A percentile compares a stretch with the other conserved stretches of the same genome.
Evolutionary conservation across 2,888 invertebrate species (phyloP).

Genomic region (Polyommatus icarus): DNA sequence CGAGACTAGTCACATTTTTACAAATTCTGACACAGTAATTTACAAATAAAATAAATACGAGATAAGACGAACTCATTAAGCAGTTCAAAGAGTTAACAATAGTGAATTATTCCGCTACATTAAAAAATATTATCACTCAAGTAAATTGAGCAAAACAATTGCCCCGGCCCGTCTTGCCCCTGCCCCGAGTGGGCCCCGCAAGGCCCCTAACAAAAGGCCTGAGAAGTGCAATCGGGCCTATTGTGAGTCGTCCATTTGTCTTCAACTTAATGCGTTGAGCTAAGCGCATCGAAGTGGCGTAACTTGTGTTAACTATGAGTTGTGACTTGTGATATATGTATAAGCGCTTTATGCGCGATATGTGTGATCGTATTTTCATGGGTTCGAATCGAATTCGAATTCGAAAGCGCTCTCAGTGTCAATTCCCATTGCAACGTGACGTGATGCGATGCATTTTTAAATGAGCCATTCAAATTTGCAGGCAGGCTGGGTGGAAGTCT

Average conservation of each 20-base stretch:
- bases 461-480: too few species aligned
- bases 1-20: not conserved
- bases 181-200: not conserved
- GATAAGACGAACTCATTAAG: not conserved
- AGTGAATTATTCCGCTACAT: conserved; percentile 1
- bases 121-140: not conserved
- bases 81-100: not conserved
- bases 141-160: conserved; percentile 2
- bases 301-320: not conserved
- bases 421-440: too few species aligned
- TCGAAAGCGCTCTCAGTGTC: too few species aligned
- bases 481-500: too few species aligned
- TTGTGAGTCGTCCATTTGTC: conserved; percentile 47
- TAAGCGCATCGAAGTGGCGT: not conserved
- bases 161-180: not conserved
- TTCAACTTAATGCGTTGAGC: conserved; percentile 46
- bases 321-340: too few species aligned
- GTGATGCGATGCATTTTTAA: too few species aligned
- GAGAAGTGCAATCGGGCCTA: conserved; percentile 12
- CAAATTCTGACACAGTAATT: not conserved
- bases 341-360: too few species aligned
- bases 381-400: too few species aligned
- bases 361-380: too few species aligned
- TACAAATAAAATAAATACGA: not conserved
- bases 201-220: conserved; percentile 5